These are phyloP conservation scores for Sebastes steindachneri DNA, from an alignment of 2,797 vertebrate genomes.

Conservation along the genomic window DNA sequence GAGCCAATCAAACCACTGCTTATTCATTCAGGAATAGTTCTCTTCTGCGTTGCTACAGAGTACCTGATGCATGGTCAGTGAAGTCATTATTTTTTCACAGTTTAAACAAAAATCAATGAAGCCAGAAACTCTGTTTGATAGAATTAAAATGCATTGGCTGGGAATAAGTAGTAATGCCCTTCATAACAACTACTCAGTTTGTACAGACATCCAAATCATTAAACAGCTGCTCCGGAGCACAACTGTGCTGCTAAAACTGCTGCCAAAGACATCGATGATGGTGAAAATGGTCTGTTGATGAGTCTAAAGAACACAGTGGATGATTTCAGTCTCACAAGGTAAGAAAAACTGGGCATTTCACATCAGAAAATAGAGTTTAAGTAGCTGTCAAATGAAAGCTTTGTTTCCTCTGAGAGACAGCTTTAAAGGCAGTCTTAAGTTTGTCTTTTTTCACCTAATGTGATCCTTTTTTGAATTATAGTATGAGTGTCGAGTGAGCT, in stretches of 20 bases:
- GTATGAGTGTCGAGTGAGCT: neutral
- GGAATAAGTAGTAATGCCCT: conserved; percentile 29
- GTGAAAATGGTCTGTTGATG: neutral
- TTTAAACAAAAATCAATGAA: conserved; percentile 36
- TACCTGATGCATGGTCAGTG: conserved; percentile 36
- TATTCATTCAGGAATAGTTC: conserved; percentile 33
- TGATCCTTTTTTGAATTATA: neutral
- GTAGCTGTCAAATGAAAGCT: conserved; percentile 1
- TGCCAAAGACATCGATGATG: neutral
- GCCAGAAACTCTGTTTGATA: conserved; percentile 16
- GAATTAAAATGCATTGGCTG: conserved; percentile 24
- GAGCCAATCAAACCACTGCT: conserved; percentile 22
- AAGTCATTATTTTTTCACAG: conserved; percentile 39
- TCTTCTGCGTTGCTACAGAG: conserved; percentile 59
- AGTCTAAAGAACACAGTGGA: conserved; percentile 5
- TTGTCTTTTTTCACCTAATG: neutral
- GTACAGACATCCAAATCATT: conserved; percentile 14
- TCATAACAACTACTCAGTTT: conserved; percentile 22
- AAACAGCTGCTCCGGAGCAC: conserved; percentile 4
- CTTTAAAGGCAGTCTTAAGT: conserved; percentile 6
- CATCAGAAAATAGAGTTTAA: neutral
- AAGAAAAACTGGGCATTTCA: neutral
- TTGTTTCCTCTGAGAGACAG: conserved; percentile 14
- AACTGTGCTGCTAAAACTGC: conserved; percentile 2
- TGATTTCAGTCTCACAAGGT: neutral